Percentiles rank a stretch among this genome's conserved stretches.
These are phyloP conservation scores for Coelinius sp. DNA, from an alignment of 2,888 invertebrate genomes.

Conservation along the genomic window DNA sequence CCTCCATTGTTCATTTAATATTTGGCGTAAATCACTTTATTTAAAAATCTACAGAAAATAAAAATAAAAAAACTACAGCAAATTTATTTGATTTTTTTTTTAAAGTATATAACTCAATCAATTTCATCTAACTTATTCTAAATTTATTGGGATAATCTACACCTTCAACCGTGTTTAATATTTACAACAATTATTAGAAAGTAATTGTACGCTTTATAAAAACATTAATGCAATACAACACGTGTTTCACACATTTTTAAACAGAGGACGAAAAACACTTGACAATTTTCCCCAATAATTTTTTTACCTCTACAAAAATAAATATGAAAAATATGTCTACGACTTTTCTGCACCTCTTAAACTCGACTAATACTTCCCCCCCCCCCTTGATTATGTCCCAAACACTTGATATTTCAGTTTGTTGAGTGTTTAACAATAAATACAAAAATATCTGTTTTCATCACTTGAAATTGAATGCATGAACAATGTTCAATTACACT, in stretches of 20 bases:
- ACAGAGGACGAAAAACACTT: conserved; percentile 15
- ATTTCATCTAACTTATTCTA: neutral
- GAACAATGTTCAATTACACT: conserved; percentile 2
- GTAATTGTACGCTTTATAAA: conserved; percentile 54
- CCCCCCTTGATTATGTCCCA: conserved; percentile 27
- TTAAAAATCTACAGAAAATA: conserved; percentile 50
- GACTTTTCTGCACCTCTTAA: conserved; percentile 19
- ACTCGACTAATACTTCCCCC: neutral
- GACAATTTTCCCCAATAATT: neutral
- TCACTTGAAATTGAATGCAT: conserved; percentile 27
- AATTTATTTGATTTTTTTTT: no score
- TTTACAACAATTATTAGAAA: conserved; percentile 52
- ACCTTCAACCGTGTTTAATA: conserved; percentile 43
- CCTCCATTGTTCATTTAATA: conserved; percentile 53
- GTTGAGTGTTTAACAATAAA: neutral
- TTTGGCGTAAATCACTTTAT: conserved; percentile 63
- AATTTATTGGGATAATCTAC: neutral
- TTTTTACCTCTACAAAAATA: conserved; percentile 54
- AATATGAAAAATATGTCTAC: conserved; percentile 50
- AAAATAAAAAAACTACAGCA: conserved; percentile 16
- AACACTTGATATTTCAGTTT: conserved; percentile 35
- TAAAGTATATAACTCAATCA: neutral
- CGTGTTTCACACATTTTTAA: conserved; percentile 26
- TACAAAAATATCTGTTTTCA: conserved; percentile 27
- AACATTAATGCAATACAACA: conserved; percentile 41